Conservation (phyloP, 2,113 vertebrate species). For the Notarius quadriscutis region DNA sequence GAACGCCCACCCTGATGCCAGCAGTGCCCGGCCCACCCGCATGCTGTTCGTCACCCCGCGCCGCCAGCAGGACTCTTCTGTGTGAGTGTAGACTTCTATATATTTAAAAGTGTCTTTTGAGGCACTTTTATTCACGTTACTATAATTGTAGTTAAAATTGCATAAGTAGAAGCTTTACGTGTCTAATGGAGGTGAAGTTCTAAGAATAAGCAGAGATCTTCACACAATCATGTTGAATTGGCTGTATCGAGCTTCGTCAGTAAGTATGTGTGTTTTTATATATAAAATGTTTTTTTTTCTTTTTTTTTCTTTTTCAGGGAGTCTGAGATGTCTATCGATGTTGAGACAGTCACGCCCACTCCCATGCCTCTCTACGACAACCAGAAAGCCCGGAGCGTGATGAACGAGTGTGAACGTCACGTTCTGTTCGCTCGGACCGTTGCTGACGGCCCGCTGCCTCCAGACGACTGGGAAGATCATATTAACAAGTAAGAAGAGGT, state of each 20-base stretch:
- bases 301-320: constrained; percentile 73
- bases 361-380: constrained; percentile 91
- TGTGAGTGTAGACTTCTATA: constrained; percentile 70
- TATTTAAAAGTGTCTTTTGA: neutral
- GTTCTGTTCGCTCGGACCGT: constrained; percentile 93
- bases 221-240: neutral
- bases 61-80: constrained; percentile 78
- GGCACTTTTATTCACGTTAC: neutral
- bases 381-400: constrained; percentile 92
- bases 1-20: constrained; percentile 94
- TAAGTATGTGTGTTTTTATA: too few relatives aligned
- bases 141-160: neutral
- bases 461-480: constrained; percentile 97
- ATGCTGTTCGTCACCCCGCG: constrained; percentile 88
- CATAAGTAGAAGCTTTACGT: neutral
- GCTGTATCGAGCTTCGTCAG: too few relatives aligned
- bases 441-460: constrained; percentile 88
- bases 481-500: constrained; percentile 81
- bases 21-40: constrained; percentile 87
- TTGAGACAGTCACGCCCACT: constrained; percentile 82
- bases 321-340: constrained; percentile 83
- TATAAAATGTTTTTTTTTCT: too few relatives aligned
- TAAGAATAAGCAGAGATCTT: neutral
- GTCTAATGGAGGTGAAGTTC: neutral
- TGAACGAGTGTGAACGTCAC: constrained; percentile 96